These are phyloP conservation scores for Philaenus spumarius DNA, from an alignment of 1,140 invertebrate genomes.

Conservation along the genomic window DNA sequence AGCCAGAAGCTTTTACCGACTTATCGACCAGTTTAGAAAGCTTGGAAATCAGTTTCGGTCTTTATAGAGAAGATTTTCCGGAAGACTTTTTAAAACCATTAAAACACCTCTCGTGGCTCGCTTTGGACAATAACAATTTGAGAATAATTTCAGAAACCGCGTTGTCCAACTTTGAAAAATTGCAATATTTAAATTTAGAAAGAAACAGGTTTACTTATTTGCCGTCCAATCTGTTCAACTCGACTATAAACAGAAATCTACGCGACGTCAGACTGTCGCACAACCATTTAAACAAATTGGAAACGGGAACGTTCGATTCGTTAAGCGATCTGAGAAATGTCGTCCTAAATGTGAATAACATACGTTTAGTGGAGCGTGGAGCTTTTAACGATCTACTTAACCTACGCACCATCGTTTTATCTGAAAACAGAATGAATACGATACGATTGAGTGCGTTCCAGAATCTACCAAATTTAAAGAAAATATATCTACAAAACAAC, in stretches of 20 bases:
- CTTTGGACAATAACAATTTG: conserved; percentile 83
- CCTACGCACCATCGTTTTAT: conserved; percentile 60
- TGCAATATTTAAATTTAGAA: conserved; percentile 80
- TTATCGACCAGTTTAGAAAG: conserved; percentile 65
- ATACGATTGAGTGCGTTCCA: conserved; percentile 56
- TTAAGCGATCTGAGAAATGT: conserved; percentile 59
- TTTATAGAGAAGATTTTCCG: conserved; percentile 70
- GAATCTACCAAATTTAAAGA: conserved; percentile 57
- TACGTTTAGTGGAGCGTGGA: conserved; percentile 47
- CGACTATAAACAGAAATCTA: conserved; percentile 61
- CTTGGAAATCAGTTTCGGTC: conserved; percentile 76
- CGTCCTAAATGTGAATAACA: conserved; percentile 61
- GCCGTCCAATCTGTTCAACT: conserved; percentile 56
- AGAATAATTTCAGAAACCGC: conserved; percentile 55
- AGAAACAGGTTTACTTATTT: conserved; percentile 66
- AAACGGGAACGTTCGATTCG: conserved; percentile 54
- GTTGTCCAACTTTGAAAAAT: conserved; percentile 56
- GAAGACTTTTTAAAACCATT: conserved; percentile 62
- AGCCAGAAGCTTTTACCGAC: conserved; percentile 67
- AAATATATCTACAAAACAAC: conserved; percentile 66
- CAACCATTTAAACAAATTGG: conserved; percentile 56
- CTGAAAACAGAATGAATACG: conserved; percentile 55
- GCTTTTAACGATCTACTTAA: conserved; percentile 59
- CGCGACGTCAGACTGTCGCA: conserved; percentile 69
- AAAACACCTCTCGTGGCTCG: conserved; percentile 69